Evolutionary conservation across 2,888 invertebrate species (phyloP).

Genomic region (Spialia ferax): DNA sequence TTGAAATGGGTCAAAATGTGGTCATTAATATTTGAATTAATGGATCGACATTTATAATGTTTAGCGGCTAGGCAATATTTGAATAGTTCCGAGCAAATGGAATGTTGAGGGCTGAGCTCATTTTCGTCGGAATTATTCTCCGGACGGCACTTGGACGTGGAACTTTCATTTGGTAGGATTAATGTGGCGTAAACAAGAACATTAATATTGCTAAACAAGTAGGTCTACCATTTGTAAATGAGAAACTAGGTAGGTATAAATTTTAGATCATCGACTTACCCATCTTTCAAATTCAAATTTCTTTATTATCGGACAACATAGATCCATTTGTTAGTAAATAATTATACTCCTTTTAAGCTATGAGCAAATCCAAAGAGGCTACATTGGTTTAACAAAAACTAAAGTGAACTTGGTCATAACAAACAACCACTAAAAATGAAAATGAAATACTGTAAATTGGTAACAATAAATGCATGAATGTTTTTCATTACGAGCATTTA

Average conservation of each 20-base stretch:
- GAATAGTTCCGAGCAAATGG: constrained; percentile 20
- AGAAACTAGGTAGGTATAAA: too few relatives aligned
- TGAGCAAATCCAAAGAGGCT: too few relatives aligned
- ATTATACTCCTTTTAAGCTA: too few relatives aligned
- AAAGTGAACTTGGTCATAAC: too few relatives aligned
- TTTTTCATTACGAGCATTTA: too few relatives aligned
- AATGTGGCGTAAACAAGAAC: constrained; percentile 27
- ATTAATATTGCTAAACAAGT: constrained; percentile 16
- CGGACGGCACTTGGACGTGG: constrained; percentile 22
- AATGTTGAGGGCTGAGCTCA: constrained; percentile 25
- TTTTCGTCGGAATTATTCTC: constrained; percentile 33
- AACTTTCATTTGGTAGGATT: constrained; percentile 32
- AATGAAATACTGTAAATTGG: too few relatives aligned
- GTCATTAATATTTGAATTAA: constrained; percentile 23
- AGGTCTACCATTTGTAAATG: not conserved
- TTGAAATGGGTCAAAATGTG: not conserved
- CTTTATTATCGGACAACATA: too few relatives aligned
- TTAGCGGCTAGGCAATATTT: constrained; percentile 22
- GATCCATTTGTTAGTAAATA: too few relatives aligned
- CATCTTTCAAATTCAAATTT: too few relatives aligned
- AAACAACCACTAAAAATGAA: too few relatives aligned
- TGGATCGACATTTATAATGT: constrained; percentile 24
- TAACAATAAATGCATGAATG: too few relatives aligned
- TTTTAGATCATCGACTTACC: constrained; percentile 9
- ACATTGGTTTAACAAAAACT: too few relatives aligned